Percentiles rank a stretch among this genome's conserved stretches.
These are phyloP conservation scores for Campoletis sonorensis DNA, from an alignment of 1,140 invertebrate species.

Conservation along the genomic window DNA sequence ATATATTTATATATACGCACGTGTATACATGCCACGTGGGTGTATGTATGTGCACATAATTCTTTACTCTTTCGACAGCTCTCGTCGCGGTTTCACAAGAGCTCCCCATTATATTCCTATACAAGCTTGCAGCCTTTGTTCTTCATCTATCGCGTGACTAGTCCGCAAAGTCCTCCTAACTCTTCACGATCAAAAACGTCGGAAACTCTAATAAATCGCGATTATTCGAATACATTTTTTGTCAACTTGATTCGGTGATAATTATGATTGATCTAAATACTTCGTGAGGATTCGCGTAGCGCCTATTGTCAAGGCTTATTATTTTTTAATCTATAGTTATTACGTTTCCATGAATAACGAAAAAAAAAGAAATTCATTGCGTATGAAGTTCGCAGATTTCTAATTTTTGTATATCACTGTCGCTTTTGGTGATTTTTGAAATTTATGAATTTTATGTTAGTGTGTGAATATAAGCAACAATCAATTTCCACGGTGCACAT, in stretches of 20 bases:
- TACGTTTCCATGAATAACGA: no score
- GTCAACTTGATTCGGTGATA: background rate
- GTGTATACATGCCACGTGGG: background rate
- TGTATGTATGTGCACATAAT: background rate
- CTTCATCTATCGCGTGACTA: slow-evolving; percentile 14
- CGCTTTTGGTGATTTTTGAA: no score
- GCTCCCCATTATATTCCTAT: slow-evolving; percentile 23
- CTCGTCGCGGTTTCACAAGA: slow-evolving; percentile 22
- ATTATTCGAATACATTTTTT: background rate
- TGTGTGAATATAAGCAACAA: no score
- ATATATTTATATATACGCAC: background rate
- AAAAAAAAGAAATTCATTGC: no score
- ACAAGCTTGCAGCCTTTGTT: slow-evolving; percentile 14
- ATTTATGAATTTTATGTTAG: no score
- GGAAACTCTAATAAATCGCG: background rate
- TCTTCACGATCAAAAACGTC: background rate
- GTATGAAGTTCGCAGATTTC: no score
- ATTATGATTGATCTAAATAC: no score
- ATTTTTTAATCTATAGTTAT: no score
- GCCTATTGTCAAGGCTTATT: no score
- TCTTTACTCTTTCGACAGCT: slow-evolving; percentile 20
- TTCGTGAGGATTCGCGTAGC: no score
- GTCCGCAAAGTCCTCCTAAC: background rate
- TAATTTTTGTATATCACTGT: no score
- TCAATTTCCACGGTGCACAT: no score